These are phyloP conservation scores for Tokudaia tokunoshimensis DNA, from an alignment of 2,797 vertebrate species.

Conservation along the genomic window DNA sequence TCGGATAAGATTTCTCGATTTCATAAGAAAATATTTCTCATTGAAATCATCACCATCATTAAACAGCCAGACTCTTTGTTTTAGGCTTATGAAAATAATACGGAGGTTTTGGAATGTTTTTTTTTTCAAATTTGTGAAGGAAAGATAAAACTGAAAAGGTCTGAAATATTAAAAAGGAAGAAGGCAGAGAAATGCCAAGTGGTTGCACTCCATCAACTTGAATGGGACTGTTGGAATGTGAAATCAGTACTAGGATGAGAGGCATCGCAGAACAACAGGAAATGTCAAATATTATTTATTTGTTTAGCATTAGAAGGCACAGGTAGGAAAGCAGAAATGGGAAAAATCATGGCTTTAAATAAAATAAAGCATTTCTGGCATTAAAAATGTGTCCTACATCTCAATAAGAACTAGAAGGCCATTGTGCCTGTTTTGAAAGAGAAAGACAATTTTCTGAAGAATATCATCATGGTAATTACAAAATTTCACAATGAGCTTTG, in stretches of 20 bases:
- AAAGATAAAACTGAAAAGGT: slow-evolving; percentile 81
- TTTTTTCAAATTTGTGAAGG: slow-evolving; percentile 77
- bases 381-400: background rate
- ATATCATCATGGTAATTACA: background rate
- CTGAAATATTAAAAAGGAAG: slow-evolving; percentile 81
- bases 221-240: slow-evolving; percentile 87
- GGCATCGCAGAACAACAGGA: slow-evolving; percentile 76
- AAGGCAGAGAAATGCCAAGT: slow-evolving; percentile 78
- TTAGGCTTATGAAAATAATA: slow-evolving; percentile 56
- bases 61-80: slow-evolving; percentile 79
- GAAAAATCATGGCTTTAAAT: slow-evolving; percentile 43
- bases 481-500: slow-evolving; percentile 1
- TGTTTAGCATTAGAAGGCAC: slow-evolving; percentile 60
- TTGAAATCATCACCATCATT: slow-evolving; percentile 81
- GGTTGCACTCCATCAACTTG: slow-evolving; percentile 87
- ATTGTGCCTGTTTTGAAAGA: background rate
- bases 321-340: slow-evolving; percentile 42
- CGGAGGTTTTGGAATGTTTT: slow-evolving; percentile 57
- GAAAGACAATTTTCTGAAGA: slow-evolving; percentile 40
- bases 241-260: slow-evolving; percentile 86
- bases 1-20: slow-evolving; percentile 54
- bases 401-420: slow-evolving; percentile 17
- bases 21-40: slow-evolving; percentile 45
- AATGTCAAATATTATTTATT: slow-evolving; percentile 83
- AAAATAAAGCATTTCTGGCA: slow-evolving; percentile 52